Base-by-base conservation (phyloP, 2,113 vertebrate species). In the Sander vitreus region DNA sequence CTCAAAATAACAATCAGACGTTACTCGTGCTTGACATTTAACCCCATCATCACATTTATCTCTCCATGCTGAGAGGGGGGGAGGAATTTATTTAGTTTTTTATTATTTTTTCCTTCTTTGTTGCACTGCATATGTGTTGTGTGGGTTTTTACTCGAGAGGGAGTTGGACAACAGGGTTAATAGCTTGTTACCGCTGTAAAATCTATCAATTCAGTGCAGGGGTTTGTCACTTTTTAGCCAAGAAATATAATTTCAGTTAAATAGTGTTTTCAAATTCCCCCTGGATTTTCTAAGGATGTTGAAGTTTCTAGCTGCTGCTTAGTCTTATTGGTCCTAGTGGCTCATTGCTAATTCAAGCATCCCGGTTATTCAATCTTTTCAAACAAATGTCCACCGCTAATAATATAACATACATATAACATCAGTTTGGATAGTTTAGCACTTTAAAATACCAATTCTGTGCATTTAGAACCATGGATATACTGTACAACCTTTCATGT, bases 11-110 rank as follows among this genome's bases (percentile, higher is more conserved):
- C 73, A 82, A 63, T 80, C 58, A 54, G 39, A 62, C 18, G 18
- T 27, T 68, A 50, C 69, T 80, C 65, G 11, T 33, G 69, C 81
- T 72, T 47, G 78, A 85, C 16, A 15, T 73, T 79, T 62, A 19
- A 55, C 81, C 83, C 70, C 45, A 11, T 23, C 30, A 14, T 53
- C 47, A 43, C 33, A 13, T 66, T 1, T 2, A 66, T 60, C 15
- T 53, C 48, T 33, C n/a, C 14, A 16, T 55, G 36, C 45, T 1
- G 25, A 47, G 25, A 47, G 12, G 21, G 50, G 13, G 16, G 27
- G 30, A 36, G 4, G 5, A 3, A 0, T 36, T 69, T 64, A 39
- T 73, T 63, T 21, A 39, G 45, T 18, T 6, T 19, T 1, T 39
- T 39, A 43, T 43, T 43, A 9, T 27, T 57, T 12, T 9, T 2